A percentile compares a stretch with the other conserved stretches of the same genome.
These are phyloP conservation scores for Nudaria mundana DNA, from an alignment of 2,888 invertebrate species.

Conservation along the genomic window DNA sequence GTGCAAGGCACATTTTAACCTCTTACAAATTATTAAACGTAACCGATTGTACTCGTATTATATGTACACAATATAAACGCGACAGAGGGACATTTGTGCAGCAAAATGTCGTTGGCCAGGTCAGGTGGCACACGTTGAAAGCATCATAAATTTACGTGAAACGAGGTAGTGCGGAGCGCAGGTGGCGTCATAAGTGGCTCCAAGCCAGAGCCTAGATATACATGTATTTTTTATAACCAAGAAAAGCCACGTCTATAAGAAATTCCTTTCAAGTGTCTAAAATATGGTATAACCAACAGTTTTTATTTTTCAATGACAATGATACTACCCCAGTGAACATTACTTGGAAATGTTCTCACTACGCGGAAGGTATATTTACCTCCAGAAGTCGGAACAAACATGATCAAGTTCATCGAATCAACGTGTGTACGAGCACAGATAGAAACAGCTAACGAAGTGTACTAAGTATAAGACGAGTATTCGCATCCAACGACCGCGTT, in stretches of 20 bases:
- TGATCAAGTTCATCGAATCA: conserved; percentile 56
- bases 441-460: conserved; percentile 74
- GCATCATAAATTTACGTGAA: conserved; percentile 74
- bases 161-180: conserved; percentile 63
- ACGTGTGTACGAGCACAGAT: conserved; percentile 55
- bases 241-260: conserved; percentile 39
- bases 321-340: conserved; percentile 12
- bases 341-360: conserved; percentile 12
- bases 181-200: conserved; percentile 58
- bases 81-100: conserved; percentile 66
- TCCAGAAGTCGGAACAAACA: conserved; percentile 38
- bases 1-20: background rate
- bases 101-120: conserved; percentile 68
- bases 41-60: conserved; percentile 37
- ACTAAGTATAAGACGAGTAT: conserved; percentile 70
- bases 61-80: conserved; percentile 64
- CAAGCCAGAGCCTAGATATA: conserved; percentile 48
- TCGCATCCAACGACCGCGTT: conserved; percentile 55
- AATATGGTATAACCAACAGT: too few species aligned
- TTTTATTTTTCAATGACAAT: too few species aligned
- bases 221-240: conserved; percentile 42
- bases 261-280: conserved; percentile 27
- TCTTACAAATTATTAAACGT: conserved; percentile 16
- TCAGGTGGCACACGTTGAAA: conserved; percentile 78
- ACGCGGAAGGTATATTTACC: conserved; percentile 37